Evolutionary conservation across 2,113 vertebrate species (phyloP), one percentile per base, ranked within the genome.

Genomic region (Apteryx mantelli): DNA sequence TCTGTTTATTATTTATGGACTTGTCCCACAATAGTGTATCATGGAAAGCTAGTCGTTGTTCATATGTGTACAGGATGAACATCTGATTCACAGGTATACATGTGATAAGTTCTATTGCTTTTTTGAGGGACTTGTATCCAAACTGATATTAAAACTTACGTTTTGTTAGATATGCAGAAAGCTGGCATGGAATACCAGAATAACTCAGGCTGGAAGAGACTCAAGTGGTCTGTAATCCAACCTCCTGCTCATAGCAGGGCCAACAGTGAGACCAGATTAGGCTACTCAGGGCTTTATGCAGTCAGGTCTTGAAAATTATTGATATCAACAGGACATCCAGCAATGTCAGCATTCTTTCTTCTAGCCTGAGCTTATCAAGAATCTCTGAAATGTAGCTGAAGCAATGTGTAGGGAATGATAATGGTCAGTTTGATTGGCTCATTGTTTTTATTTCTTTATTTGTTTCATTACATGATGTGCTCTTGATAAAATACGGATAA

Each of bases 291-390:
- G 5, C 19, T 58, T 91, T 91, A 70, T 78, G 21, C 36, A 78
- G 34, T 64, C 76, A 30, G 46, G 19, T 81, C 60, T 96, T 90
- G 64, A 83, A 91, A 95, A 90, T 90, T 74, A 86, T 46, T 80
- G 50, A 93, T 81, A 71, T 50, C 66, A 75, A 42, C 76, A 66
- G 78, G 91, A 36, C n/a, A 38, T 82, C 42, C 48, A 87, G 61
- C 69, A 69, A 36, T 42, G 64, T 89, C 90, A 96, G 74, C 56
- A 11, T 88, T 91, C 18, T 93, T 94, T 89, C 32, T 92, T 55
- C 28, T 64, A 36, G 50, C 16, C 65, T 83, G 78, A 28, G 7
- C 86, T 93, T 97, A 66, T 24, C 9, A 8, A 66, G 88, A 85
- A 82, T 64, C 38, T 53, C 38, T 53, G 64, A 93, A 71, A 91